Evolutionary conservation across 1,140 invertebrate genomes (phyloP), one percentile per base, ranked within the genome.

Genomic region (Atta cephalotes): DNA sequence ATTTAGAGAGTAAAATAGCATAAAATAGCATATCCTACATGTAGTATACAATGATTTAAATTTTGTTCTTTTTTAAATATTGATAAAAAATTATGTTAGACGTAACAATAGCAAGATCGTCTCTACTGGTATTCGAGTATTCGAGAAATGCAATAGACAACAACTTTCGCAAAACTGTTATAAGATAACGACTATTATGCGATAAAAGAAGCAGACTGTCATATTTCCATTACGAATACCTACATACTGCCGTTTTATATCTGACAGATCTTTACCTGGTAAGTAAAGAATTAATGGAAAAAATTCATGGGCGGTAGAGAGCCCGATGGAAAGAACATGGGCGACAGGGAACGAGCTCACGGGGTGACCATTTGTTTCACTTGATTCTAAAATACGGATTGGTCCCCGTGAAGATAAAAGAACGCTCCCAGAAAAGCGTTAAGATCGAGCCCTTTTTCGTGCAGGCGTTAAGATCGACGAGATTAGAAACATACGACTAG

Each of bases 381-480:
- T 74, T 35, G 80, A 72, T 76, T 84, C 80, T 76, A 62, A 84
- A 84, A 76, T 82, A 82, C 80, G 68, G 68, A 82, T 74, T 49
- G 70, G 49, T 14, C 25, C 28, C 12, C 4, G 51, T 39, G 77
- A 28, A 49, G 45, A 86, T 81, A 81, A 82, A 70, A 70, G 85
- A 81, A 62, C 31, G 45, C 62, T 71, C 49, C 5, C 31, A 35
- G 31, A 53, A 25, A 6, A 31, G 65, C 65, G 74, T 86, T 63
- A 62, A 81, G 63, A 81, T 70, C 85, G 45, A 58, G 45, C 77
- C 77, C 66, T 56, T 86, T 86, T 86, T 21, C 77, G 76, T 49
- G 85, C 51, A 25, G 16, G 18, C 28, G 56, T 82, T 86, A 86
- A 79, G 85, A 86, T 86, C 77, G 53, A 62, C 74, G 84, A 85